Conservation (phyloP, 2,888 invertebrate genomes). For the Tholera decimalis region DNA sequence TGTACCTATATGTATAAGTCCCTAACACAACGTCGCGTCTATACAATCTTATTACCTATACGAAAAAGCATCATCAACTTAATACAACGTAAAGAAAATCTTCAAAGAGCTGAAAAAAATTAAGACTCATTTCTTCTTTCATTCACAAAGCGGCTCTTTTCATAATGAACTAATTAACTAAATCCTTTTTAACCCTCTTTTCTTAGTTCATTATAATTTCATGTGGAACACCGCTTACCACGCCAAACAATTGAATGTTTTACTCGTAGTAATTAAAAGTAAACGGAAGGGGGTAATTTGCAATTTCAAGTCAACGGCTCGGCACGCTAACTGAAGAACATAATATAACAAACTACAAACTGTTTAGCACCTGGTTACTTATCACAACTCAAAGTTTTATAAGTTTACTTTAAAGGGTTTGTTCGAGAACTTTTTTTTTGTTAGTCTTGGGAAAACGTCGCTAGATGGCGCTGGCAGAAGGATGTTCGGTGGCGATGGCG, state of each 20-base stretch:
- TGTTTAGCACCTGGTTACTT: constrained; percentile 23
- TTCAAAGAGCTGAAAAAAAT: background rate
- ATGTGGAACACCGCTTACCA: constrained; percentile 20
- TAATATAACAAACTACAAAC: constrained; percentile 36
- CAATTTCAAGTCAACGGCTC: constrained; percentile 32
- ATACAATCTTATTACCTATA: background rate
- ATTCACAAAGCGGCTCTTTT: constrained; percentile 27
- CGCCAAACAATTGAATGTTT: constrained; percentile 49
- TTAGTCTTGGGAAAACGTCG: constrained; percentile 9
- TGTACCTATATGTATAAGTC: too few relatives aligned
- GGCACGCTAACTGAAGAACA: constrained; percentile 45
- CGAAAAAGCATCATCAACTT: background rate
- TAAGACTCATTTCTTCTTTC: background rate
- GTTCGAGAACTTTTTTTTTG: background rate
- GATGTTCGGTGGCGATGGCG: background rate
- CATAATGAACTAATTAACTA: constrained; percentile 37
- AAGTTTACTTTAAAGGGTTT: constrained; percentile 5
- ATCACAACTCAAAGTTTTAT: constrained; percentile 2
- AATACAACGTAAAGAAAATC: constrained; percentile 1
- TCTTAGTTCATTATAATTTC: constrained; percentile 31
- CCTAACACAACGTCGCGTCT: background rate
- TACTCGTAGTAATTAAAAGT: constrained; percentile 65
- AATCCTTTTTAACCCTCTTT: constrained; percentile 28
- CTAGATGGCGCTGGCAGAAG: constrained; percentile 28
- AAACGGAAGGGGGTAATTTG: constrained; percentile 62